Evolutionary conservation across 2,888 invertebrate species (phyloP).

Genomic region (Andrena trimmerana): DNA sequence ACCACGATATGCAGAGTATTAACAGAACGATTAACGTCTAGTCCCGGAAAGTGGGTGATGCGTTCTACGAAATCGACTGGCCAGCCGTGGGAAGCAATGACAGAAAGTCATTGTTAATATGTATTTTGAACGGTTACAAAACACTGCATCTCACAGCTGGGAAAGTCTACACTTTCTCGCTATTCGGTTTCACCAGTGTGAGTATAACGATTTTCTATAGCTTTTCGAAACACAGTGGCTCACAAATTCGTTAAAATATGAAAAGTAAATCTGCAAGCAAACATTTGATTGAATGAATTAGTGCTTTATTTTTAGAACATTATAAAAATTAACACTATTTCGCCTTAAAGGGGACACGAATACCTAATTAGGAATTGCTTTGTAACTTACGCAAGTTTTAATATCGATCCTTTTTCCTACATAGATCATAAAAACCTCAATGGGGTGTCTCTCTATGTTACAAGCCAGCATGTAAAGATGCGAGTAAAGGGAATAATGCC

Average conservation of each 20-base stretch:
- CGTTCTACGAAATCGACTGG: slow-evolving; percentile 86
- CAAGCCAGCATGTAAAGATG: background rate
- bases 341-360: too few relatives aligned
- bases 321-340: too few relatives aligned
- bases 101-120: background rate
- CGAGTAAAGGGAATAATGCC: too few relatives aligned
- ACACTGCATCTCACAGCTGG: slow-evolving; percentile 6
- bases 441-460: slow-evolving; percentile 1
- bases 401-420: background rate
- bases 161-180: background rate
- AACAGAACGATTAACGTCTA: slow-evolving; percentile 68
- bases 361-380: too few relatives aligned
- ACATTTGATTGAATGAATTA: too few relatives aligned
- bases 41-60: slow-evolving; percentile 86
- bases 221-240: too few relatives aligned
- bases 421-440: slow-evolving; percentile 9
- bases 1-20: background rate
- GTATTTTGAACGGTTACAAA: slow-evolving; percentile 2
- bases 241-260: too few relatives aligned
- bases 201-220: background rate
- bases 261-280: too few relatives aligned
- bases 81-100: background rate
- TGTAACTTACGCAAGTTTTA: too few relatives aligned
- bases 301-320: too few relatives aligned
- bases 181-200: slow-evolving; percentile 7